Percentiles rank a stretch among this genome's conserved stretches.
These are phyloP conservation scores for Peromyscus maniculatus DNA, from an alignment of 2,113 vertebrate genomes.

Conservation along the genomic window DNA sequence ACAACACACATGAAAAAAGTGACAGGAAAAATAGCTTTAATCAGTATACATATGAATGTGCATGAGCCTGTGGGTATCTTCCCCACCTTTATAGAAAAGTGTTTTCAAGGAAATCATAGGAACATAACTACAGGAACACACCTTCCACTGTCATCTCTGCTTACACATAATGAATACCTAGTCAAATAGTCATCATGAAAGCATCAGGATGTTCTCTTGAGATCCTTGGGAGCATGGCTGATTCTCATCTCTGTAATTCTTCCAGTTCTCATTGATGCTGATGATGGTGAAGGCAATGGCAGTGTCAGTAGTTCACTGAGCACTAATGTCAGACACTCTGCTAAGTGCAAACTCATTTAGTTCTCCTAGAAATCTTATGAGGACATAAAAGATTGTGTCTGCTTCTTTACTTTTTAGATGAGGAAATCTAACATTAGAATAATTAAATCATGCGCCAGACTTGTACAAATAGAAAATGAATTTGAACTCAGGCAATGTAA, in stretches of 20 bases:
- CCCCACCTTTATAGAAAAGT: background rate
- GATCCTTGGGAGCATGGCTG: background rate
- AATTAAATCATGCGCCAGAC: conserved; percentile 17
- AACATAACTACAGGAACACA: background rate
- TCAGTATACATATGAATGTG: background rate
- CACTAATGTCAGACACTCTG: background rate
- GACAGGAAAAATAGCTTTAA: background rate
- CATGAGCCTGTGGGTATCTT: background rate
- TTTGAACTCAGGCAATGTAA: conserved; percentile 41
- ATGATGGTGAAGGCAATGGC: background rate
- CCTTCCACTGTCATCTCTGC: background rate
- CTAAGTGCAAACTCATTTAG: conserved; percentile 19
- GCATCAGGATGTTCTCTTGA: background rate
- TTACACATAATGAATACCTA: background rate
- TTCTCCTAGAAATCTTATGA: conserved; percentile 40
- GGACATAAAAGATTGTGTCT: background rate
- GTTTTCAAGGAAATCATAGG: background rate
- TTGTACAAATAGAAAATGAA: conserved; percentile 25
- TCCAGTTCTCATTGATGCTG: background rate
- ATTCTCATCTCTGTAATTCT: background rate
- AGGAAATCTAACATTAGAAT: conserved; percentile 15
- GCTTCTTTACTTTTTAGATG: background rate
- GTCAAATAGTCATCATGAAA: background rate
- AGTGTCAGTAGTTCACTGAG: background rate
- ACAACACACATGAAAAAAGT: background rate